These are phyloP conservation scores for Cataglyphis altisquamis DNA, from an alignment of 2,888 invertebrate genomes.

Conservation along the genomic window DNA sequence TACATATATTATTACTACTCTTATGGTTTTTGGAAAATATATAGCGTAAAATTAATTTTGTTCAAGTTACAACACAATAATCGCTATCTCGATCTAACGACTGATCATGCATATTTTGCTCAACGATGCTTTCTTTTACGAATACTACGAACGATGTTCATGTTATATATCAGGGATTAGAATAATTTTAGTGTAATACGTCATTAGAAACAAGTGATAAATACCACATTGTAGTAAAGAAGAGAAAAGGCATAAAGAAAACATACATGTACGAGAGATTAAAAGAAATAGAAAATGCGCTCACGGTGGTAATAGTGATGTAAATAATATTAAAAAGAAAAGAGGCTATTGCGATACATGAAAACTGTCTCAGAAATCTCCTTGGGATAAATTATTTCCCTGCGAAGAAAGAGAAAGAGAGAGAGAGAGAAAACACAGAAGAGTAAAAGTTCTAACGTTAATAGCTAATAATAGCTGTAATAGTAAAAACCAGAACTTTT, in stretches of 20 bases:
- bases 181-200: conserved; percentile 84
- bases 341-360: neutral
- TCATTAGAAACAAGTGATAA: conserved; percentile 78
- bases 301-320: conserved; percentile 42
- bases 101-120: conserved; percentile 76
- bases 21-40: neutral
- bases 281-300: neutral
- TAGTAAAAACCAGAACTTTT: conserved; percentile 34
- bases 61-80: neutral
- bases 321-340: neutral
- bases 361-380: conserved; percentile 10
- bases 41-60: neutral
- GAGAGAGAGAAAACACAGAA: neutral
- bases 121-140: conserved; percentile 80
- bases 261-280: conserved; percentile 4
- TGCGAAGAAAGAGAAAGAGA: conserved; percentile 1
- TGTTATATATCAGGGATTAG: conserved; percentile 86
- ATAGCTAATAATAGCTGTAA: conserved; percentile 26
- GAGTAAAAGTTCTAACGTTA: conserved; percentile 21
- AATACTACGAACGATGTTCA: conserved; percentile 83
- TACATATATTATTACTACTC: no score
- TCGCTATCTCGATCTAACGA: neutral
- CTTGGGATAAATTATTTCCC: neutral
- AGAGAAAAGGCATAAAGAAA: neutral
- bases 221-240: neutral